phyloP scores from a whole-genome alignment of 2,113 vertebrate genomes.

The Epinephelus moara region DNA sequence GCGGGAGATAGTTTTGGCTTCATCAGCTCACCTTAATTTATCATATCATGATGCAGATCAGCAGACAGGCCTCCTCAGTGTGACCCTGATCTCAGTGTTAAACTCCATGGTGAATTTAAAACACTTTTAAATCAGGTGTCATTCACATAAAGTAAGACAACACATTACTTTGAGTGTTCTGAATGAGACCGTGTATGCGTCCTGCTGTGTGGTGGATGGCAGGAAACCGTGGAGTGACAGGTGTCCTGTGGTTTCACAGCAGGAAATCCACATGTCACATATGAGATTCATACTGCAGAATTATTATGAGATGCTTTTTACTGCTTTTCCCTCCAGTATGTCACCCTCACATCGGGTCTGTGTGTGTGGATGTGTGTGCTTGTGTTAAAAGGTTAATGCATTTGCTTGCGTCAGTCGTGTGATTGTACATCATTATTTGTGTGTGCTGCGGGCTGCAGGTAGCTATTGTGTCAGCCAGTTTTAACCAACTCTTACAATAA shows the following conservation, averaged over 20 bases:
- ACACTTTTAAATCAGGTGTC: conserved; percentile 2
- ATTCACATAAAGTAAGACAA: background rate
- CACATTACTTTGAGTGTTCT: background rate
- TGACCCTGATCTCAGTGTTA: background rate
- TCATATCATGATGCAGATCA: background rate
- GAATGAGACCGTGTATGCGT: background rate
- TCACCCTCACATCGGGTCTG: background rate
- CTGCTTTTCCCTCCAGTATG: background rate
- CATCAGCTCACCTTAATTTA: too few species aligned
- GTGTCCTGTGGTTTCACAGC: too few species aligned
- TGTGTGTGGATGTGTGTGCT: background rate
- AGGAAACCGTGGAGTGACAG: background rate
- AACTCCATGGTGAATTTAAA: background rate
- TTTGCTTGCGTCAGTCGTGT: background rate
- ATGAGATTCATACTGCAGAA: background rate
- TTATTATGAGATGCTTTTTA: background rate
- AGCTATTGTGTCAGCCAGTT: background rate
- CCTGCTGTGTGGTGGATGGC: background rate
- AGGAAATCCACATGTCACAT: background rate
- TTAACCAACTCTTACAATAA: background rate
- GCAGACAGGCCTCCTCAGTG: background rate
- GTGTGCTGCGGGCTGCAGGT: background rate
- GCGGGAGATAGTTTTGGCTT: too few species aligned
- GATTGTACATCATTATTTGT: background rate
- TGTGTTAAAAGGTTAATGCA: background rate